Base-by-base conservation (phyloP, 2,797 vertebrate genomes). In the Pseudochromis fuscus region DNA sequence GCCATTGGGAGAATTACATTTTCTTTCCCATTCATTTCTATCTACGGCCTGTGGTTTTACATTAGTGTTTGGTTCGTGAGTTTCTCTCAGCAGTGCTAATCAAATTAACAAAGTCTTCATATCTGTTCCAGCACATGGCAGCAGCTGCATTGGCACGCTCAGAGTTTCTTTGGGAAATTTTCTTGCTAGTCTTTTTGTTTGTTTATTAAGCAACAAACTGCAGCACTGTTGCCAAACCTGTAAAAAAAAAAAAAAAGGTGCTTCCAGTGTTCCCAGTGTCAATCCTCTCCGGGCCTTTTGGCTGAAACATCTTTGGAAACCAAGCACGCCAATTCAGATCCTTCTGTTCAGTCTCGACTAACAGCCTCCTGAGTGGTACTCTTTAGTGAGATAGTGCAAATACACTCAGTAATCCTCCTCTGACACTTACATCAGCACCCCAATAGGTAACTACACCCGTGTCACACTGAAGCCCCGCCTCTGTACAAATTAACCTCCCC, bases 401-500 rank as follows among this genome's bases (percentile, higher is more conserved):
- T n/a, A 27, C 30, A 31, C 48, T 53, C 19, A 16, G 6, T 7
- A 52, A 37, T 52, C 30, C 40, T 52, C 10, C 2, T 0, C 16
- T n/a, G 24, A 21, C 50, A 31, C n/a, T 24, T 13, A 2, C 31
- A 13, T 16, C 9, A 4, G 12, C 35, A 3, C 4, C 12, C 13
- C 24, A 8, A 19, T 5, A 25, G 35, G 27, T 11, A 58, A 23
- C 21, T 33, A 16, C 44, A 15, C 9, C 18, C 7, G 11, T 2
- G 55, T 24, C 12, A 0, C 19, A 23, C 12, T 1, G 38, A 52
- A 40, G 25, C 31, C 24, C 38, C 2, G 35, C 16, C 15, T n/a
- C 30, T 27, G 24, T n/a, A 28, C 44, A 40, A 35, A 71, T 77
- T 11, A 60, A 61, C 28, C 31, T 19, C 33, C 37, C 15, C 25